These are phyloP conservation scores for Drosophila subquinaria DNA, from an alignment of 2,888 invertebrate genomes.

Conservation along the genomic window DNA sequence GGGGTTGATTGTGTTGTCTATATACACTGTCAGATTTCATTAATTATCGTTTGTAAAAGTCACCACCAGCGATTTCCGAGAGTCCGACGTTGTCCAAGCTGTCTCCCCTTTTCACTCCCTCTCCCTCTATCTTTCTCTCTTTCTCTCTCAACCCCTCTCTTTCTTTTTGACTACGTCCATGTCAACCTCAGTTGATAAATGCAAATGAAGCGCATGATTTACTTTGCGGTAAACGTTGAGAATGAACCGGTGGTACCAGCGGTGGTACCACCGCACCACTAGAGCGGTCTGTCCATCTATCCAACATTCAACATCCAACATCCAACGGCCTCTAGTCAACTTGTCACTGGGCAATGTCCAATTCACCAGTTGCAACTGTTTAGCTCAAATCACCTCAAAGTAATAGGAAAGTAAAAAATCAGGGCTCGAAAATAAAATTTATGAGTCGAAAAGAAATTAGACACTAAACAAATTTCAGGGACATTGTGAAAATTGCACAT, in stretches of 20 bases:
- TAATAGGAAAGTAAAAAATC: neutral
- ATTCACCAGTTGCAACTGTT: neutral
- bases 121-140: no score
- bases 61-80: conserved; percentile 59
- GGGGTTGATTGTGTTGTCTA: conserved; percentile 21
- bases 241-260: neutral
- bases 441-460: no score
- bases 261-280: neutral
- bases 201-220: conserved; percentile 63
- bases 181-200: conserved; percentile 47
- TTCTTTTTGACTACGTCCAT: neutral
- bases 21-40: conserved; percentile 78
- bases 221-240: conserved; percentile 35
- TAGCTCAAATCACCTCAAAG: neutral
- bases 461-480: no score
- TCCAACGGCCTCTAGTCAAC: neutral
- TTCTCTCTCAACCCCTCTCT: conserved; percentile 3
- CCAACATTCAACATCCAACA: no score
- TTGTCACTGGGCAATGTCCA: conserved; percentile 15
- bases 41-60: conserved; percentile 80
- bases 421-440: no score
- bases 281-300: neutral
- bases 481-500: no score
- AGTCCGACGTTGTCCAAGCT: neutral
- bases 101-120: neutral